phyloP scores from a whole-genome alignment of 2,888 invertebrate genomes.

The Eristalis tenax region DNA sequence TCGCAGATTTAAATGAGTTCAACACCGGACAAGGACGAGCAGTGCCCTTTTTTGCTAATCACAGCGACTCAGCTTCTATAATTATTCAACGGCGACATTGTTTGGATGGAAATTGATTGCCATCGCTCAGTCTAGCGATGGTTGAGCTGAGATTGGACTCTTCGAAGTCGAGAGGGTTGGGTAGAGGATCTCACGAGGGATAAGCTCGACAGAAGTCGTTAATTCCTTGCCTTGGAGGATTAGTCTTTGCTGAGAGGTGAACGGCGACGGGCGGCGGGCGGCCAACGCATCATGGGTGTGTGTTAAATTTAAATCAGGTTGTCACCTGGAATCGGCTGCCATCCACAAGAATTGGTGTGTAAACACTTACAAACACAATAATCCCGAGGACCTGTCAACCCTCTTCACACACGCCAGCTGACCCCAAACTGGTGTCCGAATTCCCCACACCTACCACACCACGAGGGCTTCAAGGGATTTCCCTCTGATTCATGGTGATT shows the following conservation, averaged over 20 bases:
- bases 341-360: not conserved
- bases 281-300: no score
- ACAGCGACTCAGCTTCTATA: not conserved
- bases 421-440: not conserved
- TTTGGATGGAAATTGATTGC: not conserved
- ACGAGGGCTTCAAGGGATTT: not conserved
- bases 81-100: not conserved
- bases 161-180: not conserved
- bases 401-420: not conserved
- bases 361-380: not conserved
- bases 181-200: not conserved
- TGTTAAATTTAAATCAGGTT: no score
- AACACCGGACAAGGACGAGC: not conserved
- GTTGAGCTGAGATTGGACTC: not conserved
- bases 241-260: not conserved
- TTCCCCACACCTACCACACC: not conserved
- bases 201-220: not conserved
- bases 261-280: no score
- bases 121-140: not conserved
- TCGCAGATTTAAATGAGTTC: not conserved
- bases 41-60: not conserved
- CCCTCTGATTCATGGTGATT: not conserved
- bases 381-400: not conserved
- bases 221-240: not conserved
- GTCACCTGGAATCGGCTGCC: no score